Conservation (phyloP, 1,140 invertebrate genomes). For the Manduca sexta region DNA sequence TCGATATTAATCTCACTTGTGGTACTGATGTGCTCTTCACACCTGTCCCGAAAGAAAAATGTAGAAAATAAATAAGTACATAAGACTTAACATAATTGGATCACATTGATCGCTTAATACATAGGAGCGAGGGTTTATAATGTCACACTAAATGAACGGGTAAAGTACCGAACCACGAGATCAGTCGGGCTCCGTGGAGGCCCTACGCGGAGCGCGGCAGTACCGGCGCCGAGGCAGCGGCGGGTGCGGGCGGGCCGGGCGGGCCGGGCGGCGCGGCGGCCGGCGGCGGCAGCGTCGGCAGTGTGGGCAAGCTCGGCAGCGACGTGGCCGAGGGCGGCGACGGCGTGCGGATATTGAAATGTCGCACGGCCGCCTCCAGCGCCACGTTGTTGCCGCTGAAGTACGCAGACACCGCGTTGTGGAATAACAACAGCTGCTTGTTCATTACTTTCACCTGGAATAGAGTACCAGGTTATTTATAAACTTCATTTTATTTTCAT, state of each 20-base stretch:
- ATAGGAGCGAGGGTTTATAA: not conserved
- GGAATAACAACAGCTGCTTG: constrained; percentile 95
- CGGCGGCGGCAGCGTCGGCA: constrained; percentile 6
- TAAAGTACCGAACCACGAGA: too few species aligned
- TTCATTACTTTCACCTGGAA: constrained; percentile 97
- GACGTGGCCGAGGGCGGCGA: constrained; percentile 11
- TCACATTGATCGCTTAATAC: not conserved
- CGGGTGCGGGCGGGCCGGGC: constrained; percentile 1
- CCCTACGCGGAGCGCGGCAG: constrained; percentile 2
- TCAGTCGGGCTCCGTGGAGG: not conserved
- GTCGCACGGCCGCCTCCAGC: constrained; percentile 94
- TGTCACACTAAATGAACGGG: not conserved
- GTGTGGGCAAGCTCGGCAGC: constrained; percentile 5
- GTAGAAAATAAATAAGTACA: too few species aligned
- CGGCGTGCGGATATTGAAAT: constrained; percentile 86
- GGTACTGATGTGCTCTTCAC: too few species aligned
- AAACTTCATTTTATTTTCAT: too few species aligned
- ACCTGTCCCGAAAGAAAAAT: too few species aligned
- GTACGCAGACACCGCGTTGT: constrained; percentile 97
- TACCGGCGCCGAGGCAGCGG: constrained; percentile 2
- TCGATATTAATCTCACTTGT: too few species aligned
- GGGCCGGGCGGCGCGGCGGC: not conserved
- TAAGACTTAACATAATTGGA: too few species aligned
- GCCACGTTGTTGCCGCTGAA: constrained; percentile 96
- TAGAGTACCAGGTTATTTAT: too few species aligned